These are phyloP conservation scores for Indicator indicator DNA, from an alignment of 2,113 vertebrate species.

Conservation along the genomic window DNA sequence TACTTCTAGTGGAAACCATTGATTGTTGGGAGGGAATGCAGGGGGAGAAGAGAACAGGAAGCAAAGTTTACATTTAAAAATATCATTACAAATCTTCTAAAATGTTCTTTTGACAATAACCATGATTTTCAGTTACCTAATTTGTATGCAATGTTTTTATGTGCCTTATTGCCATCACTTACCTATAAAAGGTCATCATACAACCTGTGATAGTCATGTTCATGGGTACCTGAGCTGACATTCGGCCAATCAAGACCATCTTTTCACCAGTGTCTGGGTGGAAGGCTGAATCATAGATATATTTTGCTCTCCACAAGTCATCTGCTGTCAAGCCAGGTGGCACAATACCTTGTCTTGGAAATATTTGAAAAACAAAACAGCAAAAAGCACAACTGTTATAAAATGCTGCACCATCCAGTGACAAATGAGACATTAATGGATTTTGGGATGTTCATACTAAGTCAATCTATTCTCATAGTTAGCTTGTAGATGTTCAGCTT, in stretches of 20 bases:
- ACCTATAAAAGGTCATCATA: slow-evolving; percentile 99
- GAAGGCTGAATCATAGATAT: slow-evolving; percentile 95
- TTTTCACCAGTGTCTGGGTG: slow-evolving; percentile 98
- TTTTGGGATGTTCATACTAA: neutral
- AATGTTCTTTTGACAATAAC: neutral
- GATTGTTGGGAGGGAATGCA: neutral
- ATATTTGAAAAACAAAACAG: neutral
- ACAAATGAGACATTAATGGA: neutral
- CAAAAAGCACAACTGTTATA: neutral
- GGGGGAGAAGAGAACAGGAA: neutral
- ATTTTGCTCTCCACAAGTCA: slow-evolving; percentile 95
- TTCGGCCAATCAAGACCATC: slow-evolving; percentile 96
- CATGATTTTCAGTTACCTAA: neutral
- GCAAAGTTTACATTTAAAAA: neutral
- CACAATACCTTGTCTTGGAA: slow-evolving; percentile 85
- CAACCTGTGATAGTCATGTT: slow-evolving; percentile 99
- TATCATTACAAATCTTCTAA: neutral
- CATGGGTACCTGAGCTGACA: slow-evolving; percentile 99
- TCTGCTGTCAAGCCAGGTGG: slow-evolving; percentile 92
- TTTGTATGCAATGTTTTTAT: neutral
- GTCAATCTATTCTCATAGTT: neutral
- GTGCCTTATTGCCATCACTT: slow-evolving; percentile 1
- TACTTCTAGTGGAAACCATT: neutral
- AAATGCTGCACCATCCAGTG: neutral
- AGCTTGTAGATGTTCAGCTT: neutral